These are phyloP conservation scores for Calliopsis andreniformis DNA, from an alignment of 1,140 invertebrate genomes.

Conservation along the genomic window DNA sequence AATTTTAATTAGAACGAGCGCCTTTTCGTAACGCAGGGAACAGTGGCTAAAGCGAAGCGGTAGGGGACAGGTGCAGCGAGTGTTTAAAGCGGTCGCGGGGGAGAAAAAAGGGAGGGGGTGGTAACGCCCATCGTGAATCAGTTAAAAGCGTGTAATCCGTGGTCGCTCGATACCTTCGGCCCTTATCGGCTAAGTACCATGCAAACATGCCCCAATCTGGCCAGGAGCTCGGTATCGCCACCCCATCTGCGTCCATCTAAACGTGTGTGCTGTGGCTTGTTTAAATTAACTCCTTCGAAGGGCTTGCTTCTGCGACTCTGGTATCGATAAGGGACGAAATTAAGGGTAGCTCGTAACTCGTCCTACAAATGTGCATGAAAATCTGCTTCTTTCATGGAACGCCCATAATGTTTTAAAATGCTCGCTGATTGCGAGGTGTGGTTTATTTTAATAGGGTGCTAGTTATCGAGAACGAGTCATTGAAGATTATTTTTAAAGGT, in stretches of 20 bases:
- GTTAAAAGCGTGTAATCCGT: conserved; percentile 71
- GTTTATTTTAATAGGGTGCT: too few species aligned
- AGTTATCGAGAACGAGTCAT: too few species aligned
- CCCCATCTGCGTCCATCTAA: conserved; percentile 51
- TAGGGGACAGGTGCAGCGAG: conserved; percentile 24
- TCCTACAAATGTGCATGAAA: too few species aligned
- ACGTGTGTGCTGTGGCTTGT: conserved; percentile 28
- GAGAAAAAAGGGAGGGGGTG: not conserved
- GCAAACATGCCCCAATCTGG: conserved; percentile 70
- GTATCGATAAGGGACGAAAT: not conserved
- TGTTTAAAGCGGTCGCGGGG: not conserved
- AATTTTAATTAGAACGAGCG: conserved; percentile 40
- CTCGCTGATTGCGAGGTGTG: too few species aligned
- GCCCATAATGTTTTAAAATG: too few species aligned
- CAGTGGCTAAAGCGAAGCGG: not conserved
- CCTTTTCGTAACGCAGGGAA: conserved; percentile 43
- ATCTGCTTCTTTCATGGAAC: too few species aligned
- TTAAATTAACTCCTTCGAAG: conserved; percentile 54
- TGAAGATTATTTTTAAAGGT: too few species aligned
- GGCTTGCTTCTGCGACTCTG: not conserved
- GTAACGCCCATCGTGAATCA: conserved; percentile 63
- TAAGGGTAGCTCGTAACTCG: not conserved
- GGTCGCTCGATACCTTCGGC: conserved; percentile 63
- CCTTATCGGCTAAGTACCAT: conserved; percentile 72
- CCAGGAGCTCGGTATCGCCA: conserved; percentile 56